Evolutionary conservation across 2,113 vertebrate species (phyloP).

Genomic region (Apus apus): DNA sequence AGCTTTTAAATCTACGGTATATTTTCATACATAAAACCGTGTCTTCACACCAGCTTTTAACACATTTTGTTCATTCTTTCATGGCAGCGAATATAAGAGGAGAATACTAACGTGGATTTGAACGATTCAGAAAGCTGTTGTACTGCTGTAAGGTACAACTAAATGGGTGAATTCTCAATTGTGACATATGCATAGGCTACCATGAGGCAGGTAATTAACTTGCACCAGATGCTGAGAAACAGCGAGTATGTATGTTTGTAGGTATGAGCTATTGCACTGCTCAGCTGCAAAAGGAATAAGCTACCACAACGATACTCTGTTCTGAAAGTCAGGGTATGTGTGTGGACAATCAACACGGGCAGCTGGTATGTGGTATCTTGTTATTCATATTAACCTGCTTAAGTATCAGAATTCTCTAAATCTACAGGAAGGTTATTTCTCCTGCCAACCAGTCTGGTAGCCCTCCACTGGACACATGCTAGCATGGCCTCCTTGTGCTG

Average conservation of each 20-base stretch:
- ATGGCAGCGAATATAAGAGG: not conserved
- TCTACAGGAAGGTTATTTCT: not conserved
- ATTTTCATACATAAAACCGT: not conserved
- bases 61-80: not conserved
- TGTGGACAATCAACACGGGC: not conserved
- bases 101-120: not conserved
- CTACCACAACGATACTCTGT: not conserved
- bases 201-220: not conserved
- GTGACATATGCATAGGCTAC: not conserved
- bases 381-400: not conserved
- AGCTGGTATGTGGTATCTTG: not conserved
- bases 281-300: not conserved
- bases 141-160: not conserved
- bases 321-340: not conserved
- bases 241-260: accelerated
- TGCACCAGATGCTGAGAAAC: not conserved
- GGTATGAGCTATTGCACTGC: not conserved
- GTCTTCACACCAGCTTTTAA: not conserved
- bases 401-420: not conserved
- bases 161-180: not conserved
- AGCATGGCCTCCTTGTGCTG: not conserved
- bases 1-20: not conserved
- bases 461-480: not conserved
- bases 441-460: not conserved
- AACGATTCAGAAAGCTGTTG: not conserved